Evolutionary conservation across 2,888 invertebrate genomes (phyloP).

Genomic region (Diarsia mendica): DNA sequence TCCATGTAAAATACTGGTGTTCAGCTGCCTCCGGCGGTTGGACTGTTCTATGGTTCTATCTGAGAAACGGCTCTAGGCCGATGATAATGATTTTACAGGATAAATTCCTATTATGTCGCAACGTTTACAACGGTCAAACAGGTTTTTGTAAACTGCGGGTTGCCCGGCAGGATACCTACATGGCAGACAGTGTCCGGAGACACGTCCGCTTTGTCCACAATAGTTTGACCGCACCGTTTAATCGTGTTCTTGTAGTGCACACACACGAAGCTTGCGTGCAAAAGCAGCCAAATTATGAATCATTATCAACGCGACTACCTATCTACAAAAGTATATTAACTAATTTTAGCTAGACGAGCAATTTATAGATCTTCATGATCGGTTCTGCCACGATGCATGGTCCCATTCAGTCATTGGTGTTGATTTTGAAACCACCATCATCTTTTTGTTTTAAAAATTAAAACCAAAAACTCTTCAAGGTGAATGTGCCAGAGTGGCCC

Average conservation of each 20-base stretch:
- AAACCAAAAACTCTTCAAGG: background rate
- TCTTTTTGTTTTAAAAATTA: background rate
- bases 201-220: too few relatives aligned
- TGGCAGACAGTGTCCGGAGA: background rate
- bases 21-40: too few relatives aligned
- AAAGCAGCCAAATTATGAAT: background rate
- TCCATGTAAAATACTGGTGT: too few relatives aligned
- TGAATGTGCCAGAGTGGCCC: too few relatives aligned
- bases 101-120: too few relatives aligned
- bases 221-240: background rate
- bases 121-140: background rate
- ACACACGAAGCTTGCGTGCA: constrained; percentile 31
- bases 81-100: too few relatives aligned
- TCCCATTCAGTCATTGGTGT: background rate
- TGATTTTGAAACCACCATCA: background rate
- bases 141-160: background rate
- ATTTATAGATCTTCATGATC: too few relatives aligned
- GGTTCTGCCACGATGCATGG: too few relatives aligned
- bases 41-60: too few relatives aligned
- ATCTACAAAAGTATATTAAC: background rate
- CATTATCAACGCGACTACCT: background rate
- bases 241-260: constrained; percentile 15
- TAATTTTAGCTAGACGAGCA: too few relatives aligned
- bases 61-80: too few relatives aligned
- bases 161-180: background rate